phyloP scores from a whole-genome alignment of 2,113 vertebrate species.

The Chloroceryle aenea region DNA sequence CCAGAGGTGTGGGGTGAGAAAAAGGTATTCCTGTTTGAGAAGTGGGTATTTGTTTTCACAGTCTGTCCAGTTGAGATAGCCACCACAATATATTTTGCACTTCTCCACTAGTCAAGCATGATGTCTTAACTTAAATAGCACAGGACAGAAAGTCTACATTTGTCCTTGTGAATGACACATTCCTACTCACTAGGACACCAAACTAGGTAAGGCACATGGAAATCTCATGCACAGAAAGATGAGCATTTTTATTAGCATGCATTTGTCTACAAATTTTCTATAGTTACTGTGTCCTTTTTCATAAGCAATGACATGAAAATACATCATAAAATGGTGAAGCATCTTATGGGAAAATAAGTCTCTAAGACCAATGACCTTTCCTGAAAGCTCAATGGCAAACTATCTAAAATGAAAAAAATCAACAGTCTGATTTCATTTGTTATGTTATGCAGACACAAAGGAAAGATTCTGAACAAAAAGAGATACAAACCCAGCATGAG shows the following conservation, averaged over 20 bases:
- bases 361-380: conserved; percentile 38
- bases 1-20: background rate
- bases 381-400: conserved; percentile 40
- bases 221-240: conserved; percentile 1
- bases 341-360: conserved; percentile 1
- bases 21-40: background rate
- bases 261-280: conserved; percentile 9
- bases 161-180: conserved; percentile 52
- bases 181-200: background rate
- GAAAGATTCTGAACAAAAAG: conserved; percentile 17
- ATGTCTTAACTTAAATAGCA: conserved; percentile 17
- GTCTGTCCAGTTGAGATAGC: background rate
- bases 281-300: background rate
- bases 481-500: conserved; percentile 31
- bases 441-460: conserved; percentile 17
- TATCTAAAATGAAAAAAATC: background rate
- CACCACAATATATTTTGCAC: background rate
- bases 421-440: conserved; percentile 9
- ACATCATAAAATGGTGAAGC: background rate
- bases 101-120: conserved; percentile 36
- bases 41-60: background rate
- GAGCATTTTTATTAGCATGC: background rate
- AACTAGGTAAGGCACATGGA: conserved; percentile 4
- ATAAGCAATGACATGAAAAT: conserved; percentile 6
- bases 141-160: background rate